Conservation (phyloP, 2,113 vertebrate species). For the Calypte anna region DNA sequence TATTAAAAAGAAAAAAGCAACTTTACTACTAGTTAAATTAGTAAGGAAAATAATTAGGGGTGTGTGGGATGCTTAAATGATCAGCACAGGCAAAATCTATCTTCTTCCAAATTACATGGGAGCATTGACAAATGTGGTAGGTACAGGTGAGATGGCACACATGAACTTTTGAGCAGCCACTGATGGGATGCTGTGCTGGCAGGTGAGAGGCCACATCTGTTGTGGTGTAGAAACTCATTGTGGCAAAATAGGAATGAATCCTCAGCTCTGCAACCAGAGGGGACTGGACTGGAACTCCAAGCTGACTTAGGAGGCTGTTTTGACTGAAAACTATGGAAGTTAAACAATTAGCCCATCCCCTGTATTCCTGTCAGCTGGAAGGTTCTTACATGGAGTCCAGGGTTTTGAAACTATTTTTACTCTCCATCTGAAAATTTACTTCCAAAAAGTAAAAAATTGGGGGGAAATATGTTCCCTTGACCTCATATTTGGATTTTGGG, state of each 20-base stretch:
- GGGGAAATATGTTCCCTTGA: not conserved
- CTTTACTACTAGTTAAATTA: constrained; percentile 29
- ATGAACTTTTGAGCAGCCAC: not conserved
- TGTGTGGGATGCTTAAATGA: not conserved
- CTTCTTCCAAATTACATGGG: not conserved
- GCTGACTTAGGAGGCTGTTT: not conserved
- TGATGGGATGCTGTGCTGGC: not conserved
- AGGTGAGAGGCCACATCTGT: not conserved
- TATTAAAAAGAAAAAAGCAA: not conserved
- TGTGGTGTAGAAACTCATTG: not conserved
- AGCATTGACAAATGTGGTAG: not conserved
- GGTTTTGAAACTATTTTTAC: not conserved
- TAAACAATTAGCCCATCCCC: not conserved
- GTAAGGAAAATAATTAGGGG: constrained; percentile 35
- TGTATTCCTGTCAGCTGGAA: not conserved
- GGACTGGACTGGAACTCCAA: not conserved
- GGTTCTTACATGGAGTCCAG: not conserved
- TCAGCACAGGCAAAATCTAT: constrained; percentile 12
- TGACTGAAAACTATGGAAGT: not conserved
- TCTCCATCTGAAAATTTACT: not conserved
- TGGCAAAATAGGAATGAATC: not conserved
- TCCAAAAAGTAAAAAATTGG: not conserved
- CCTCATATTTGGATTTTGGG: not conserved
- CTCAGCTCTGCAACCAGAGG: not conserved
- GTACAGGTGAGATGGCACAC: fast-evolving